Evolutionary conservation across 2,888 invertebrate genomes (phyloP).

Genomic region (Tenthredo amoena): DNA sequence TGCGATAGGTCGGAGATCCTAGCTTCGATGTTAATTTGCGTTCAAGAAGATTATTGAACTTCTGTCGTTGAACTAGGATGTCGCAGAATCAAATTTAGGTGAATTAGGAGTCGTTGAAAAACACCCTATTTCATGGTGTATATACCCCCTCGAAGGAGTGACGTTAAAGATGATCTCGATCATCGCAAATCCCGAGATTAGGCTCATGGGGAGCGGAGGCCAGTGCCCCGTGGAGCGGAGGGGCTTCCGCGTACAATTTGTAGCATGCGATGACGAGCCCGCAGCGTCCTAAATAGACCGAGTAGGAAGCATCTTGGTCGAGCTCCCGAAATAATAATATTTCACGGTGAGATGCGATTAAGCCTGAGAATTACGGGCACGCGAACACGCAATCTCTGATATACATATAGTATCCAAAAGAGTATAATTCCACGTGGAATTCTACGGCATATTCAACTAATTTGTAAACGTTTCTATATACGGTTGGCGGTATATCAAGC

Average conservation of each 20-base stretch:
- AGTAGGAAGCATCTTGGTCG: conserved; percentile 48
- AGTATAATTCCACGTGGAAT: conserved; percentile 28
- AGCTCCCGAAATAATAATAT: conserved; percentile 52
- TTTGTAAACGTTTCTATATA: conserved; percentile 13
- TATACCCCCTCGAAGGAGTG: neutral
- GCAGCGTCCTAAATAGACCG: conserved; percentile 47
- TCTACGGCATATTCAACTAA: conserved; percentile 40
- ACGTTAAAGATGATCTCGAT: conserved; percentile 20
- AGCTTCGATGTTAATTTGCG: neutral
- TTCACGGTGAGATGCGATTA: conserved; percentile 49
- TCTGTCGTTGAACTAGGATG: neutral
- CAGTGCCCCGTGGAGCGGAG: conserved; percentile 44
- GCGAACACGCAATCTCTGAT: conserved; percentile 68
- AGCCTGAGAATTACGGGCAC: conserved; percentile 62
- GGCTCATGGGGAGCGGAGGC: conserved; percentile 43
- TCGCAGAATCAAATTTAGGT: neutral
- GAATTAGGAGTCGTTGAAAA: neutral
- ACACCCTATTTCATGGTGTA: neutral
- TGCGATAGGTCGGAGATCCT: neutral
- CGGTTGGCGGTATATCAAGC: conserved; percentile 18
- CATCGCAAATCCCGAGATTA: conserved; percentile 39
- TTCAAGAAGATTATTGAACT: neutral
- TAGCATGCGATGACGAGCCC: conserved; percentile 51
- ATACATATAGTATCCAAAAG: neutral
- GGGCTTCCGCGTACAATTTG: conserved; percentile 50